These are phyloP conservation scores for Drosophila tropicalis DNA, from an alignment of 1,140 invertebrate genomes.

Conservation along the genomic window DNA sequence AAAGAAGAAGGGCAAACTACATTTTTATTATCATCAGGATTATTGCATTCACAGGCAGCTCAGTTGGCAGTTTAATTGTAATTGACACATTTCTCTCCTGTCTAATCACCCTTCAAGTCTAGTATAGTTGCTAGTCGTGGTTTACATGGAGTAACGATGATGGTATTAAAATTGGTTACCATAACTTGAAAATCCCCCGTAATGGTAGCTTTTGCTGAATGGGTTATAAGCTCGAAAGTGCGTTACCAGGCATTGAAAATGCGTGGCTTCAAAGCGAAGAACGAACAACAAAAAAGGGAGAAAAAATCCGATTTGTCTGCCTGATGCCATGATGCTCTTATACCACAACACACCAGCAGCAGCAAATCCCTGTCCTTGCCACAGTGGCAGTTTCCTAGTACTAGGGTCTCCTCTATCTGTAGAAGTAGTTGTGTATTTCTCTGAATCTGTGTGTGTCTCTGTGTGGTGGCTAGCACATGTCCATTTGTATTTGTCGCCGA, in stretches of 20 bases:
- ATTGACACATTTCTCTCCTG: too few species aligned
- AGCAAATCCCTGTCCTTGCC: slow-evolving; percentile 35
- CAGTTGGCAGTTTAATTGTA: too few species aligned
- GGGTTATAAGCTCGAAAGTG: slow-evolving; percentile 43
- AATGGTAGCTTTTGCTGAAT: slow-evolving; percentile 42
- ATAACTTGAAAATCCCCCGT: slow-evolving; percentile 48
- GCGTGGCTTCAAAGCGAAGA: not conserved
- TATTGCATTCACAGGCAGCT: slow-evolving; percentile 3
- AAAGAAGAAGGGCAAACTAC: slow-evolving; percentile 16
- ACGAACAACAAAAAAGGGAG: not conserved
- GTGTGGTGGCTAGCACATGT: slow-evolving; percentile 29
- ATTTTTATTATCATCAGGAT: slow-evolving; percentile 20
- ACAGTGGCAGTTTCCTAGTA: not conserved
- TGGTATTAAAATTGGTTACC: slow-evolving; percentile 28
- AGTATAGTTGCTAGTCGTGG: too few species aligned
- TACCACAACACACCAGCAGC: slow-evolving; percentile 40
- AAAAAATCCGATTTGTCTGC: slow-evolving; percentile 68
- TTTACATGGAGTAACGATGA: not conserved
- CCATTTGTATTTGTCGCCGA: slow-evolving; percentile 60
- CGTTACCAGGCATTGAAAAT: not conserved
- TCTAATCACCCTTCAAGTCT: too few species aligned
- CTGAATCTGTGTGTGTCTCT: slow-evolving; percentile 6
- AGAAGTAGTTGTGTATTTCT: not conserved
- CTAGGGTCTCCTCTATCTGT: not conserved
- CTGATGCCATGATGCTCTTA: slow-evolving; percentile 27